phyloP scores from a whole-genome alignment of 1,140 invertebrate species.

The Panagrolaimus sp. region DNA sequence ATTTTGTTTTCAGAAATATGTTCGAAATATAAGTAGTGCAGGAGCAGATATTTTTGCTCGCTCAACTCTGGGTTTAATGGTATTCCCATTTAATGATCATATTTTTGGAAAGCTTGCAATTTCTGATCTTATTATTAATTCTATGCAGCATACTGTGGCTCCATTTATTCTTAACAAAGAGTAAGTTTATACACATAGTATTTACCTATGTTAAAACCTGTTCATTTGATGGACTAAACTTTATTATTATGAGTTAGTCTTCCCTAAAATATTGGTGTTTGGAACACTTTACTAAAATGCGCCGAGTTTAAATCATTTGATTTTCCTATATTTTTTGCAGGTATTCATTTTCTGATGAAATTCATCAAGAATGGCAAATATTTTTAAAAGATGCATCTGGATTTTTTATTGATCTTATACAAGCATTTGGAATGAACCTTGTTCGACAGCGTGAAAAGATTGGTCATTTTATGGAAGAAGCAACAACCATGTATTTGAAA shows the following conservation, averaged over 20 bases:
- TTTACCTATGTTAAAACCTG: no score
- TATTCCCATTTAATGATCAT: constrained; percentile 9
- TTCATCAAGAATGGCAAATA: not conserved
- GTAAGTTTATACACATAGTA: not conserved
- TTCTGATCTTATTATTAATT: constrained; percentile 4
- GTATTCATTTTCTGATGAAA: not conserved
- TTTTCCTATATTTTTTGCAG: not conserved
- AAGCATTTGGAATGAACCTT: constrained; percentile 1
- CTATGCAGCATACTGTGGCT: not conserved
- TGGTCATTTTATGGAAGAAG: not conserved
- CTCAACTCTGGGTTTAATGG: not conserved
- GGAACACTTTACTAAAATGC: no score
- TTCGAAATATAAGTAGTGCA: not conserved
- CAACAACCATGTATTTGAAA: not conserved
- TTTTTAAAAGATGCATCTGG: not conserved
- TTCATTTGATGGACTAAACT: no score
- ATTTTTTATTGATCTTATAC: not conserved
- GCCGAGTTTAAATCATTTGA: no score
- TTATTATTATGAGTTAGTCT: no score
- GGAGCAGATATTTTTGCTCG: not conserved
- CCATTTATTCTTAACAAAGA: constrained; percentile 4
- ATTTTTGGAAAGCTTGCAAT: not conserved
- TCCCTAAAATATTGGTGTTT: no score
- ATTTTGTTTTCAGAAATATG: constrained; percentile 17
- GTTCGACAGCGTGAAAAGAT: not conserved